Conservation (phyloP, 2,113 vertebrate genomes). For the Rynchops niger region DNA sequence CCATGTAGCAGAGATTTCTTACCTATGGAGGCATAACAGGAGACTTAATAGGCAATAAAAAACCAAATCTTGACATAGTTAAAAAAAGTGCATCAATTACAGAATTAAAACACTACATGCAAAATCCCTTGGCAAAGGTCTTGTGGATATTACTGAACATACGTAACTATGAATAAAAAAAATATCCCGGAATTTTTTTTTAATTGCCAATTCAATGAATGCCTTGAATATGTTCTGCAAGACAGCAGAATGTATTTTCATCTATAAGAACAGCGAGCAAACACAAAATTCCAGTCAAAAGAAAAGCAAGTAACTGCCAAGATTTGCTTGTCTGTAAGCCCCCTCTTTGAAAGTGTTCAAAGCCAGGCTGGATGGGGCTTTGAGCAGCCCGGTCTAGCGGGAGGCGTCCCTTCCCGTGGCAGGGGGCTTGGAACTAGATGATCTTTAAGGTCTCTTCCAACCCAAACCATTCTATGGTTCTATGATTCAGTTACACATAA, state of each 20-base stretch:
- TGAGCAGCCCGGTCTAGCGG: background rate
- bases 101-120: background rate
- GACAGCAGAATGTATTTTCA: background rate
- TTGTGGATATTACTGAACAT: background rate
- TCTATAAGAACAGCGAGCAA: background rate
- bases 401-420: background rate
- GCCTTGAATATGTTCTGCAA: background rate
- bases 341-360: background rate
- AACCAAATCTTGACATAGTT: background rate
- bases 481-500: background rate
- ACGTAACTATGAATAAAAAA: background rate
- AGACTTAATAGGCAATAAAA: background rate
- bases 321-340: background rate
- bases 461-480: background rate
- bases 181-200: background rate
- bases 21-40: conserved; percentile 77
- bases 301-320: background rate
- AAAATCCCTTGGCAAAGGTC: background rate
- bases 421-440: background rate
- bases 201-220: background rate
- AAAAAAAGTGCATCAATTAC: background rate
- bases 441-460: background rate
- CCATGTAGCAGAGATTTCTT: conserved; percentile 99
- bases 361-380: background rate
- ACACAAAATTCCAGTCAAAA: background rate